These are phyloP conservation scores for Garrulus glandarius DNA, from an alignment of 2,797 vertebrate genomes.

Conservation along the genomic window DNA sequence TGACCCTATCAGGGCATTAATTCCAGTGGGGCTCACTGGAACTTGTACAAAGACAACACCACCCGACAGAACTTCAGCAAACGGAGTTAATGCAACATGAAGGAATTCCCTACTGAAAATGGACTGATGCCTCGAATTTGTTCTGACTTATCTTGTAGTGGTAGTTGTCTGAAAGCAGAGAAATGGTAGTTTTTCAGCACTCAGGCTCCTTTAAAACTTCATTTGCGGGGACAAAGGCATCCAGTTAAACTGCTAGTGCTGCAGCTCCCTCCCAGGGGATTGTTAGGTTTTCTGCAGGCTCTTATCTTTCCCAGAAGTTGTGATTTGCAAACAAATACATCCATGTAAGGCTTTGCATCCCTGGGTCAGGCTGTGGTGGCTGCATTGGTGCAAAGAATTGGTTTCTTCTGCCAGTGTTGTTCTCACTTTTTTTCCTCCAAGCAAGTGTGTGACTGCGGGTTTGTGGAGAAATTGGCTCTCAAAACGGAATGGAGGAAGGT, in stretches of 20 bases:
- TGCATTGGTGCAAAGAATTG: not conserved
- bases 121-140: not conserved
- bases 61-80: slow-evolving; percentile 18
- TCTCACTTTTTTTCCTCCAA: not conserved
- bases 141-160: not conserved
- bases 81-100: not conserved
- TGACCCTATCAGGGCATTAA: slow-evolving; percentile 8
- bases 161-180: not conserved
- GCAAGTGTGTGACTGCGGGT: not conserved
- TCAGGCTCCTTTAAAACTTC: not conserved
- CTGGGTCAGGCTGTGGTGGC: not conserved
- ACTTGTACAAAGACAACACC: not conserved
- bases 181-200: not conserved
- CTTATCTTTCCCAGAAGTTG: not conserved
- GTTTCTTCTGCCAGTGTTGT: not conserved
- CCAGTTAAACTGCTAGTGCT: not conserved
- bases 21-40: slow-evolving; percentile 23
- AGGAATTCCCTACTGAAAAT: slow-evolving; percentile 17
- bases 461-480: not conserved
- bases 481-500: not conserved
- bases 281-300: not conserved
- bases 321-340: not conserved
- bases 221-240: not conserved
- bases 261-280: not conserved
- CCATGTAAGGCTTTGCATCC: not conserved